Conservation (phyloP, 2,797 vertebrate species). For the Borostomias antarcticus region DNA sequence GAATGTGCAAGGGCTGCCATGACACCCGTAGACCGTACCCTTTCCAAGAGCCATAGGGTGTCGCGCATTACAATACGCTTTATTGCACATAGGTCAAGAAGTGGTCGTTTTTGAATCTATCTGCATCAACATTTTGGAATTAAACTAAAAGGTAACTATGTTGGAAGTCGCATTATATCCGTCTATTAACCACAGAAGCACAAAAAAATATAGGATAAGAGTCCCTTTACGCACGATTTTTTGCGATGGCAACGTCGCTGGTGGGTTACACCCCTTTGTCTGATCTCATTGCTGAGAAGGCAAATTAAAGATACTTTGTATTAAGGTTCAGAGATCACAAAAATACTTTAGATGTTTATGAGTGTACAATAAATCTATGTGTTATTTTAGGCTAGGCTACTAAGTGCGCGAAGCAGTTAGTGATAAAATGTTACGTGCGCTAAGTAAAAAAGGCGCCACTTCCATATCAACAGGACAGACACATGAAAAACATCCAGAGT, state of each 20-base stretch:
- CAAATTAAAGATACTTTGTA: background rate
- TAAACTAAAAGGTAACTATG: background rate
- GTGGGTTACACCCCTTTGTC: conserved; percentile 72
- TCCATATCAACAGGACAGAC: conserved; percentile 49
- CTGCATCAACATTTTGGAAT: background rate
- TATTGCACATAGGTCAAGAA: conserved; percentile 25
- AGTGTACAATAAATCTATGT: background rate
- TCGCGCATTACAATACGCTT: conserved; percentile 26
- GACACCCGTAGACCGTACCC: conserved; percentile 36
- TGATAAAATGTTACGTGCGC: conserved; percentile 26
- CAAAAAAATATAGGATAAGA: background rate
- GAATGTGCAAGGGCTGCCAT: conserved; percentile 49
- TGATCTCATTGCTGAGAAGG: conserved; percentile 33
- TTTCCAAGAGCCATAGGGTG: conserved; percentile 37
- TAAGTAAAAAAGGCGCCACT: conserved; percentile 81
- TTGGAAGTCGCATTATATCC: background rate
- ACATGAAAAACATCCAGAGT: conserved; percentile 36
- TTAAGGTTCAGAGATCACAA: too few relatives aligned
- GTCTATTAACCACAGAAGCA: too few relatives aligned
- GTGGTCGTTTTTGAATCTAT: background rate
- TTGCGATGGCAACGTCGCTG: conserved; percentile 52
- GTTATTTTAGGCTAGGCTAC: background rate
- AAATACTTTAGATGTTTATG: background rate
- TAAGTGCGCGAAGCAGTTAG: background rate
- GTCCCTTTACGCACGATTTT: conserved; percentile 15